Evolutionary conservation across 2,888 invertebrate species (phyloP), one percentile per base, ranked within the genome.

Genomic region (Camptogramma bilineatum): DNA sequence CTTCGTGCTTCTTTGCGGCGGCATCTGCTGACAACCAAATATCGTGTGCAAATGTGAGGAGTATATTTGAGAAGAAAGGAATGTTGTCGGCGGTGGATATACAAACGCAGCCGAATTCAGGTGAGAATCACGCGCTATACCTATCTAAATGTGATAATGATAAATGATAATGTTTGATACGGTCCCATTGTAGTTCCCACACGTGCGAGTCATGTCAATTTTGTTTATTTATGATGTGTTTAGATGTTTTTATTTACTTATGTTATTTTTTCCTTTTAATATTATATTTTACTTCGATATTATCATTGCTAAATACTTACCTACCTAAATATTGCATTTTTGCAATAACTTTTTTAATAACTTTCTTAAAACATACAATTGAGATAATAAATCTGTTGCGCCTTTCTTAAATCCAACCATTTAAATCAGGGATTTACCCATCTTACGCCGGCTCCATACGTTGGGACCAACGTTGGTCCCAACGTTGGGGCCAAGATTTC

Each of bases 1-100:
- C 86, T 78, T 83, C 84, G 75, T 86, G 86, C 82, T 83, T 86
- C 72, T 77, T 92, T 75, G 83, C 83, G 69, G 77, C 77, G 72
- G 81, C 81, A 72, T 81, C 85, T 73, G 85, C 87, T 64, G 90
- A 90, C 74, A 75, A 81, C 66, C 89, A 89, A 73, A 80, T 82
- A 76, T 90, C 93, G 74, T 94, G 94, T 90, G 86, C 91, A 67
- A 90, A 86, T 81, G 93, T 93, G 74, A 92, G 86, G 84, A 91
- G 80, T 79, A 86, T 91, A 70, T 93, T 94, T 74, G 91, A 89
- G 79, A 88, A 87, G 80, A 91, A 90, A 84, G 92, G 92, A 86
- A 90, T 94, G 85, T 84, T 89, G 82, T 87, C 89, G 70, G 82
- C 86, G 71, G 83, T 87, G 74, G 92, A 91, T 75, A 82, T 94